phyloP scores from a whole-genome alignment of 2,113 vertebrate genomes.

The Myrmecobius fasciatus region DNA sequence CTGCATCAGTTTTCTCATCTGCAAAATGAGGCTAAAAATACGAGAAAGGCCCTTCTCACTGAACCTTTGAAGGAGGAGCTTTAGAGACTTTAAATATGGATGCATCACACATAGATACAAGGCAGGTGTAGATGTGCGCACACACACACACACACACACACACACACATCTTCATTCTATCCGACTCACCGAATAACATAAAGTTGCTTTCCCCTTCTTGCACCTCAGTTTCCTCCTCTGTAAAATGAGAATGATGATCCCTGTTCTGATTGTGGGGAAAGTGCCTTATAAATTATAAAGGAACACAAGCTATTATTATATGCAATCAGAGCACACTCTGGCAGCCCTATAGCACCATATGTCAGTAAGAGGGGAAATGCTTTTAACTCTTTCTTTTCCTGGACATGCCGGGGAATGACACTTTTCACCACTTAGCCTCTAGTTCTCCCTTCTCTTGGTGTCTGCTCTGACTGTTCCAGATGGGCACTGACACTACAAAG shows the following conservation, averaged over 20 bases:
- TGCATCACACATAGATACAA: too few relatives aligned
- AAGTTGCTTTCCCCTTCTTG: not conserved
- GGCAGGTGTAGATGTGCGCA: not conserved
- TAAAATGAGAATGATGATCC: not conserved
- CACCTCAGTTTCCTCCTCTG: not conserved
- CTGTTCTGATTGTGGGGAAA: not conserved
- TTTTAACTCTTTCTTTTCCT: not conserved
- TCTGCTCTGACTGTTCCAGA: not conserved
- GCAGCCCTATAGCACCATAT: not conserved
- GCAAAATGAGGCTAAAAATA: not conserved
- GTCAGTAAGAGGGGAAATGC: not conserved
- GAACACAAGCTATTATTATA: not conserved
- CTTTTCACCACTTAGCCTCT: not conserved
- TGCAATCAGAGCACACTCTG: not conserved
- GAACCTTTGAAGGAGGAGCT: not conserved
- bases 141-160: not conserved
- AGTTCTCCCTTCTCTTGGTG: not conserved
- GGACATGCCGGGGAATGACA: not conserved
- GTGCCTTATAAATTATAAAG: not conserved
- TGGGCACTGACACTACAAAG: not conserved
- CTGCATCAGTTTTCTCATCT: not conserved
- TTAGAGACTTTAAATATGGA: not conserved
- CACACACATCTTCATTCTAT: not conserved
- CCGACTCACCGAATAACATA: not conserved
- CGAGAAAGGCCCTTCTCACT: not conserved